Evolutionary conservation across 2,888 invertebrate genomes (phyloP), one percentile per base, ranked within the genome.

Genomic region (Drosophila greeni): DNA sequence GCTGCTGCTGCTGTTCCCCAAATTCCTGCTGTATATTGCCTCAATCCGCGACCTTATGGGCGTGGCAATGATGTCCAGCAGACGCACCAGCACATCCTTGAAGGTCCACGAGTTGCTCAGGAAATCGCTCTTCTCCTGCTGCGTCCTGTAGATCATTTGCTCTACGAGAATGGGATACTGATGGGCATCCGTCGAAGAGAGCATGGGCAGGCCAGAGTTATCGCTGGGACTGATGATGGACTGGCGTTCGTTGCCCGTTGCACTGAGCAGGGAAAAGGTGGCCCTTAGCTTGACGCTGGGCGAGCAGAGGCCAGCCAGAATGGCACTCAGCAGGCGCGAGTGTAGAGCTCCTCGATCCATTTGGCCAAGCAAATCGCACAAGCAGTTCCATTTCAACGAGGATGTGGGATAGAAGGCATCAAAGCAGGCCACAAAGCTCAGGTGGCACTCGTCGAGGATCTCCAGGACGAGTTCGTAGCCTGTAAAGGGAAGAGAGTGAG

Each of bases 351-450:
- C 88, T 89, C 93, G 93, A 66, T 92, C 92, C 84, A 92, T 92
- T 85, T 94, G 91, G 29, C 91, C 91, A n/a, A 97, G 89, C 65
- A 96, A 88, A 80, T 95, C 95, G 87, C 97, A 97, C 1, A 98
- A 90, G 83, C 95, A 95, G 72, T 94, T 94, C 97, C 98, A 98
- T 87, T 98, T 98, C 53, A 98, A 90, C 55, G 93, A 94, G 0
- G 96, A 95, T 0, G 97, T 97, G 0, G 98, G 98, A 88, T 97
- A 98, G 90, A 99, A 98, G 0, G 97, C 97, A 88, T 98, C 97
- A 85, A 97, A 98, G 86, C 98, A 97, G 4, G 95, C 91, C 1
- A 96, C 94, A 86, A 97, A 96, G 1, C 97, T 97, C 56, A 93
- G 92, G 76, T 97, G 96, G 60, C 97, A 96, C 87, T 98, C 97